Evolutionary conservation across 2,113 vertebrate species (phyloP), one percentile per base, ranked within the genome.

Genomic region (Ctenomys sociabilis): DNA sequence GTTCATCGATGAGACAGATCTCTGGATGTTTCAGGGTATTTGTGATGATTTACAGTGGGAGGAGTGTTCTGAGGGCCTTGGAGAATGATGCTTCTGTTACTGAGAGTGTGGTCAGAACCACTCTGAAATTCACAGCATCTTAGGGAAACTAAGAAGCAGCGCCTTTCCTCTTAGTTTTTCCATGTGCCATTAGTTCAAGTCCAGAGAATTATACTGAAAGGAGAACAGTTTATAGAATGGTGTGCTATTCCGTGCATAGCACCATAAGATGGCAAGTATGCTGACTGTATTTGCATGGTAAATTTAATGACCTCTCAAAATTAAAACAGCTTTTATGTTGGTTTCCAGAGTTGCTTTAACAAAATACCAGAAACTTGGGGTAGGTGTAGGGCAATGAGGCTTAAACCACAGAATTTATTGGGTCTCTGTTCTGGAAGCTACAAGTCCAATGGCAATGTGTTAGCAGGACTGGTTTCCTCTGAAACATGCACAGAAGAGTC

Each of bases 41-140:
- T 92, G 92, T 83, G 92, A 95, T 82, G 81, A 59, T 93, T 93
- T 80, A 73, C 81, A 95, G 91, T 75, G 73, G 64, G 22, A 37
- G 68, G 49, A 84, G 49, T 24, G 66, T 96, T 95, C 57, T 63
- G 64, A 95, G 21, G 54, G 21, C 64, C 10, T 95, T 83, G 49
- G 83, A 85, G 95, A 93, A 81, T 12, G 52, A 83, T n/a, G 61
- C 19, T 59, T 87, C 73, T 86, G 22, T 77, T 72, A 78, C 80
- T 81, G 28, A 2, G 57, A 37, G 14, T 49, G 8, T 30, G 35
- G 43, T 86, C 75, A 70, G 89, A 87, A 70, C 49, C 37, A 63
- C 49, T 54, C 77, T 24, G 86, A 52, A 54, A 35, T 84, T 52
- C 12, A 73, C 61, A 26, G 57, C 17, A 17, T 87, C 24, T 86